phyloP scores from a whole-genome alignment of 2,888 invertebrate genomes.

The Petrophora chlorosata region DNA sequence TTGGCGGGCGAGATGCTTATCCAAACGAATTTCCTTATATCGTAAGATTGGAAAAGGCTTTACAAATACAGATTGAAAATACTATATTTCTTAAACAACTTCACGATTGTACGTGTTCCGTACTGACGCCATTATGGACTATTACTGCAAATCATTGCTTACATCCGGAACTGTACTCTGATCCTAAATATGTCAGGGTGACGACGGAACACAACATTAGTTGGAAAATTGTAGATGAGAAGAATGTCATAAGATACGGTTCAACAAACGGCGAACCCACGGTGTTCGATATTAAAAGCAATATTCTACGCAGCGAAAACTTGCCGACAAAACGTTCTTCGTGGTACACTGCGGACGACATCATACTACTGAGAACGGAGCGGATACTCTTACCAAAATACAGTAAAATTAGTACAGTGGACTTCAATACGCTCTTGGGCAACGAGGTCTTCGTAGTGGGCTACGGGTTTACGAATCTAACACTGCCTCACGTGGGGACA shows the following conservation, averaged over 20 bases:
- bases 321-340: not conserved
- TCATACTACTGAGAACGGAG: constrained; percentile 1
- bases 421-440: not conserved
- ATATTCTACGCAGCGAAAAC: not conserved
- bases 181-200: not conserved
- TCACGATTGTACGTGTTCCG: not conserved
- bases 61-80: not conserved
- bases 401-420: constrained; percentile 1
- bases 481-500: not conserved
- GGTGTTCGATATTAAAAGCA: not conserved
- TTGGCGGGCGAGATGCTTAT: not conserved
- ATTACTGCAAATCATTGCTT: not conserved
- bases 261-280: not conserved
- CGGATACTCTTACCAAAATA: not conserved
- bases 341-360: not conserved
- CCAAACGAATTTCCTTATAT: constrained; percentile 1
- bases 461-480: not conserved
- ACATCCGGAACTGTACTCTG: not conserved
- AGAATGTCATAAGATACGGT: not conserved
- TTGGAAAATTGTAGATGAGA: not conserved
- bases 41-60: not conserved
- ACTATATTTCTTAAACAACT: not conserved
- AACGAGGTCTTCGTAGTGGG: not conserved
- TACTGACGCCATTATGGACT: not conserved
- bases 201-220: not conserved